Conservation (phyloP, 2,797 vertebrate species). For the Enteromius mattozi region DNA sequence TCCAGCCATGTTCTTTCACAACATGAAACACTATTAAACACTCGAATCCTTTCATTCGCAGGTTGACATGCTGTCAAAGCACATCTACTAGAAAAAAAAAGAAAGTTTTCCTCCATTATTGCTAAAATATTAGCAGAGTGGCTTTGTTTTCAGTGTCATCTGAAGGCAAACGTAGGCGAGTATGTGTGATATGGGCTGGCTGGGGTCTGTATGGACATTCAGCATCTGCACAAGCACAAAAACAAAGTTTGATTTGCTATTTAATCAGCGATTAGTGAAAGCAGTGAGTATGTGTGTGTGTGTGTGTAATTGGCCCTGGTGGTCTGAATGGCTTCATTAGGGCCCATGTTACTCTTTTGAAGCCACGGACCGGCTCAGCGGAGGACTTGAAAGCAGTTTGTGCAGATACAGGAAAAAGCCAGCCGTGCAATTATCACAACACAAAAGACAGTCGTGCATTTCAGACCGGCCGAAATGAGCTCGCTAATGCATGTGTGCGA, state of each 20-base stretch:
- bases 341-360: conserved; percentile 57
- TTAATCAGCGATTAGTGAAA: conserved; percentile 3
- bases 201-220: not conserved
- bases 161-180: conserved; percentile 2
- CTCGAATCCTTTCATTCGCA: not conserved
- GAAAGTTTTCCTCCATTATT: conserved; percentile 3
- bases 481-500: conserved; percentile 9
- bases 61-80: not conserved
- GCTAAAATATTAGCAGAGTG: not conserved
- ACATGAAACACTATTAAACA: conserved; percentile 9
- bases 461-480: conserved; percentile 21
- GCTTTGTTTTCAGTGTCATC: conserved; percentile 10
- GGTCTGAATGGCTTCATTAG: conserved; percentile 26
- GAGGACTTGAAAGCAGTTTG: conserved; percentile 53
- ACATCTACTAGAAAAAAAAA: not conserved
- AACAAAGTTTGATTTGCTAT: conserved; percentile 10
- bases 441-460: conserved; percentile 35
- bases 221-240: not conserved
- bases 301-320: not conserved
- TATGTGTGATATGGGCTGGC: not conserved
- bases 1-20: conserved; percentile 11
- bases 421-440: conserved; percentile 55
- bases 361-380: conserved; percentile 47
- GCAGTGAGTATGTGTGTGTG: not conserved
- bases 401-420: conserved; percentile 47